Percentiles rank a stretch among this genome's conserved stretches.
Conservation (phyloP, 2,113 vertebrate species). For the Brevimyrus niger region DNA sequence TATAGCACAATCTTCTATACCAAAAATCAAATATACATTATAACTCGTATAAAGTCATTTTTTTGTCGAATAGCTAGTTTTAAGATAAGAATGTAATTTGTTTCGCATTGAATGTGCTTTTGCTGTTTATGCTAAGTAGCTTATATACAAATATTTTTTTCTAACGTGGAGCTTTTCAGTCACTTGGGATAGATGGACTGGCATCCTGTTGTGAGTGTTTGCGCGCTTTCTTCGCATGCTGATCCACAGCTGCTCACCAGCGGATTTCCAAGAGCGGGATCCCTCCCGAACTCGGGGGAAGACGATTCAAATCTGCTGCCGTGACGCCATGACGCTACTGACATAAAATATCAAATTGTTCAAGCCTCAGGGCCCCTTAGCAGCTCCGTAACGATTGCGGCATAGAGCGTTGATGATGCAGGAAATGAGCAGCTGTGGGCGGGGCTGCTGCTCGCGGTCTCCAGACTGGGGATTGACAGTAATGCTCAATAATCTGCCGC, state of each 20-base stretch:
- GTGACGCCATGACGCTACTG: not conserved
- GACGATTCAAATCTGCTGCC: not conserved
- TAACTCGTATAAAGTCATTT: constrained; percentile 60
- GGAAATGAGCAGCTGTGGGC: not conserved
- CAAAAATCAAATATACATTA: constrained; percentile 57
- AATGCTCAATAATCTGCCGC: not conserved
- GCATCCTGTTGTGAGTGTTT: not conserved
- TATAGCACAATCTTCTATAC: constrained; percentile 52
- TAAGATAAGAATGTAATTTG: not conserved
- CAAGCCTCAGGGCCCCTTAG: not conserved
- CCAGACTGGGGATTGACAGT: not conserved
- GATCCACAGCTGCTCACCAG: not conserved
- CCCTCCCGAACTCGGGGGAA: not conserved
- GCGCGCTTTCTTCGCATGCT: not conserved
- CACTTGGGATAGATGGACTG: not conserved
- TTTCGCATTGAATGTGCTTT: not conserved
- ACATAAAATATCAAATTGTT: not conserved
- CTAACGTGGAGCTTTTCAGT: not conserved
- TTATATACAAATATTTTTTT: not conserved
- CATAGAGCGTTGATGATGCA: not conserved
- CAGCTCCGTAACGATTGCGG: not conserved
- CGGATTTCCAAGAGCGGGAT: not conserved
- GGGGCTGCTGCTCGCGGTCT: not conserved
- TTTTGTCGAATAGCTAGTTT: constrained; percentile 27
- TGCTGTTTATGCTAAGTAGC: not conserved